Percentiles rank a stretch among this genome's conserved stretches.
Conservation (phyloP, 1,140 invertebrate species). For the Atta cephalotes region DNA sequence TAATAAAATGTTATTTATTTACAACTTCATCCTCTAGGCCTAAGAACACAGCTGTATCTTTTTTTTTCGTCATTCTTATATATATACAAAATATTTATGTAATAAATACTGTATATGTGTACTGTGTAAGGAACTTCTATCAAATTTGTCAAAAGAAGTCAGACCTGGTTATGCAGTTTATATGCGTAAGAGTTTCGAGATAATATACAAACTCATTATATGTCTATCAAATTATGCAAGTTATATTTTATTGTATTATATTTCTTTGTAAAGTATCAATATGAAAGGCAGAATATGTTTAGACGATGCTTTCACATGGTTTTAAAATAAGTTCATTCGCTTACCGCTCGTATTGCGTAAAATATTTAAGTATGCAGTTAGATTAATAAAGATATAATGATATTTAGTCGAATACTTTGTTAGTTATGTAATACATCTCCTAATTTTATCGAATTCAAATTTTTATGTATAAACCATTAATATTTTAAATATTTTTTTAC, state of each 20-base stretch:
- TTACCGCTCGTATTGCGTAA: constrained; percentile 4
- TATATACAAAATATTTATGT: constrained; percentile 45
- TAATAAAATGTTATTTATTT: constrained; percentile 49
- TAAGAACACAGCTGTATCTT: constrained; percentile 50
- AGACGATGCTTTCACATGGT: constrained; percentile 15
- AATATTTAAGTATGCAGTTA: constrained; percentile 26
- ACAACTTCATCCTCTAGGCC: constrained; percentile 37
- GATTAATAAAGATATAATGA: constrained; percentile 42
- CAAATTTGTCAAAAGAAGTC: constrained; percentile 44
- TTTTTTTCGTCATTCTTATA: constrained; percentile 35
- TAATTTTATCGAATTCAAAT: constrained; percentile 18
- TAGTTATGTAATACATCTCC: constrained; percentile 23
- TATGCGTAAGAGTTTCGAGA: constrained; percentile 22
- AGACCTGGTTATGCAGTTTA: constrained; percentile 38
- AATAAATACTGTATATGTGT: constrained; percentile 41
- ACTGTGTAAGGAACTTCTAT: constrained; percentile 45
- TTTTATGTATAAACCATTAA: constrained; percentile 32
- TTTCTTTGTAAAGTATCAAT: constrained; percentile 29
- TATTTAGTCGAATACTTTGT: constrained; percentile 37
- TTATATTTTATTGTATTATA: constrained; percentile 6
- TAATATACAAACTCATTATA: constrained; percentile 33
- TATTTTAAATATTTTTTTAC: neutral
- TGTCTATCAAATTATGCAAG: constrained; percentile 42
- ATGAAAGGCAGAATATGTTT: constrained; percentile 32
- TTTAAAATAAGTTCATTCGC: constrained; percentile 9